A percentile compares a stretch with the other conserved stretches of the same genome.
These are phyloP conservation scores for Frankliniella intonsa DNA, from an alignment of 2,888 invertebrate genomes.

Conservation along the genomic window DNA sequence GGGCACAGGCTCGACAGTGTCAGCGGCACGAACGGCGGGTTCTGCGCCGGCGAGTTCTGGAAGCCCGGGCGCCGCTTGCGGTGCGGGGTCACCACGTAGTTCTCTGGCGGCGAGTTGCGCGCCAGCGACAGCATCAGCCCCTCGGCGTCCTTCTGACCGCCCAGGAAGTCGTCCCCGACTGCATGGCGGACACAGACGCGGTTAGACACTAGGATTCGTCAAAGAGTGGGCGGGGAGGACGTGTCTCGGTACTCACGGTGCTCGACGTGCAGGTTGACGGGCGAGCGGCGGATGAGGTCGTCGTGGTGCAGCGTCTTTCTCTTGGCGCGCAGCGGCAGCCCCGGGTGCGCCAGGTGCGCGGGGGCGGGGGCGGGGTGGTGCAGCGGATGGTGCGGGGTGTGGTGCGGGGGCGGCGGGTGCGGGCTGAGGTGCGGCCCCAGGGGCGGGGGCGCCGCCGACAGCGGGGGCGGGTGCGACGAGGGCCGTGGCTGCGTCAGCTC, in stretches of 20 bases:
- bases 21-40: slow-evolving; percentile 81
- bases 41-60: slow-evolving; percentile 80
- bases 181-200: slow-evolving; percentile 31
- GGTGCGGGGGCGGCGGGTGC: background rate
- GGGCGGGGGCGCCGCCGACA: background rate
- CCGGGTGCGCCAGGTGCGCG: background rate
- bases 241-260: slow-evolving; percentile 6
- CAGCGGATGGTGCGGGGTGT: background rate
- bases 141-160: slow-evolving; percentile 54
- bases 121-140: slow-evolving; percentile 50
- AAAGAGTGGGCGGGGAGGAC: too few species aligned
- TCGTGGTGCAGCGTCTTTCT: slow-evolving; percentile 16
- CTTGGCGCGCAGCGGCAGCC: slow-evolving; percentile 9
- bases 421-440: slow-evolving; percentile 2
- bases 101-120: slow-evolving; percentile 69
- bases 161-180: slow-evolving; percentile 38
- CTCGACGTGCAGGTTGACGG: slow-evolving; percentile 5
- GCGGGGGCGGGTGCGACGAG: background rate
- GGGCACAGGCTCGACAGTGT: slow-evolving; percentile 61
- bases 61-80: slow-evolving; percentile 81
- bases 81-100: slow-evolving; percentile 82
- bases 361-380: background rate
- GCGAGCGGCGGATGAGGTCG: slow-evolving; percentile 14
- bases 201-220: background rate
- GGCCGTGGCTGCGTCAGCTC: slow-evolving; percentile 13